These are phyloP conservation scores for Apamea epomidion DNA, from an alignment of 2,888 invertebrate species.

Conservation along the genomic window DNA sequence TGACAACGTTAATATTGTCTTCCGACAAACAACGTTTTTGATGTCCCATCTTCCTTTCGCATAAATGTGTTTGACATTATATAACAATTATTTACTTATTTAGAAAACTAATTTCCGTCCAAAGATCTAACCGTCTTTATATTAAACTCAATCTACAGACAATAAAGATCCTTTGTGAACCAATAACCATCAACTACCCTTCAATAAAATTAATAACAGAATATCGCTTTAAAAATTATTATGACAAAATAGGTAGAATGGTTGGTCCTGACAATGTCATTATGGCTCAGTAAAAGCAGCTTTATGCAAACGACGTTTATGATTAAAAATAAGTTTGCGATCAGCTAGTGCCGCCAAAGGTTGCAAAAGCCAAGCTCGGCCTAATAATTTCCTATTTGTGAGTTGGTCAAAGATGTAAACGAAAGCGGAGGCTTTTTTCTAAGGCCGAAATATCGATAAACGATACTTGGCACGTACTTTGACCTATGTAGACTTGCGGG, in stretches of 20 bases:
- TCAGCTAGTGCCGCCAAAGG: conserved; percentile 78
- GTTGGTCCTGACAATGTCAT: conserved; percentile 74
- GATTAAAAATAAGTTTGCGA: conserved; percentile 84
- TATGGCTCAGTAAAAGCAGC: conserved; percentile 65
- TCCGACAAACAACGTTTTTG: neutral
- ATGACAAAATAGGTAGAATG: conserved; percentile 15
- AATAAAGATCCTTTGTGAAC: conserved; percentile 1
- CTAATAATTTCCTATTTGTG: conserved; percentile 84
- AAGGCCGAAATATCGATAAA: neutral
- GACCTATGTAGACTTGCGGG: too few species aligned
- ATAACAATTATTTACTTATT: neutral
- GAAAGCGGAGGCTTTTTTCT: conserved; percentile 20
- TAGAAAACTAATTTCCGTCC: conserved; percentile 22
- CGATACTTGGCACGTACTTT: neutral
- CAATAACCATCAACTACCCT: conserved; percentile 5
- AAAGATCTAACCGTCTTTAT: neutral
- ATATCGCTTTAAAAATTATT: conserved; percentile 32
- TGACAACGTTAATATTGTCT: neutral
- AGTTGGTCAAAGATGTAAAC: conserved; percentile 60
- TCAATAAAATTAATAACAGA: conserved; percentile 4
- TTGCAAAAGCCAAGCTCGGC: conserved; percentile 80
- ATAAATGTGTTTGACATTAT: neutral
- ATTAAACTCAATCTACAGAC: conserved; percentile 2
- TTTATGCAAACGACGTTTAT: conserved; percentile 82
- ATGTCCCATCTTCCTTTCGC: neutral